These are phyloP conservation scores for Lampris incognitus DNA, from an alignment of 2,113 vertebrate species.

Conservation along the genomic window DNA sequence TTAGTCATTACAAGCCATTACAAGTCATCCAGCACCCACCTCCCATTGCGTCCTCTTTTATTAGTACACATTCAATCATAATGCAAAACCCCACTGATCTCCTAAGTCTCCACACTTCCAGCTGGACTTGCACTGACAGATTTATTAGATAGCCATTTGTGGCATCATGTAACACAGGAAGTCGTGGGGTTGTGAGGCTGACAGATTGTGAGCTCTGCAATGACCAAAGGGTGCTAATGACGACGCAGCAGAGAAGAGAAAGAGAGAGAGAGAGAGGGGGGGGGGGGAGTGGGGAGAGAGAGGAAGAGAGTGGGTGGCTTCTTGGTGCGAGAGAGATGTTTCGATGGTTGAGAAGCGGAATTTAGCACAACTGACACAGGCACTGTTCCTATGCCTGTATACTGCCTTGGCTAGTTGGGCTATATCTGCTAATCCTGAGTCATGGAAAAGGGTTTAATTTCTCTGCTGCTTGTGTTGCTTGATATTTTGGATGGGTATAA, in stretches of 20 bases:
- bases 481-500: too few species aligned
- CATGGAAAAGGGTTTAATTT: not conserved
- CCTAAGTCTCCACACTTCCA: constrained; percentile 67
- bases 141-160: constrained; percentile 74
- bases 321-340: constrained; percentile 14
- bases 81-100: constrained; percentile 39
- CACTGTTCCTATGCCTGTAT: not conserved
- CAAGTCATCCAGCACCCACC: constrained; percentile 19
- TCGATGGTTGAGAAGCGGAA: constrained; percentile 19
- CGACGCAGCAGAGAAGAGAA: constrained; percentile 65
- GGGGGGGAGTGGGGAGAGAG: not conserved
- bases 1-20: constrained; percentile 43
- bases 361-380: not conserved
- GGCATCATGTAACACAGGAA: constrained; percentile 41
- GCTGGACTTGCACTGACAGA: constrained; percentile 73
- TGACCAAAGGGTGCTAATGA: constrained; percentile 74
- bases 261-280: constrained; percentile 69
- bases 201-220: constrained; percentile 67
- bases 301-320: constrained; percentile 35
- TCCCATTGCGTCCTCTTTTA: constrained; percentile 42
- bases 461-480: too few species aligned
- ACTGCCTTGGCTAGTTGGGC: not conserved
- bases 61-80: constrained; percentile 49
- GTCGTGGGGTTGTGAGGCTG: constrained; percentile 51
- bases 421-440: not conserved